Percentiles rank a stretch among this genome's conserved stretches.
Conservation (phyloP, 2,888 invertebrate species). For the Platycheirus rosarum region DNA sequence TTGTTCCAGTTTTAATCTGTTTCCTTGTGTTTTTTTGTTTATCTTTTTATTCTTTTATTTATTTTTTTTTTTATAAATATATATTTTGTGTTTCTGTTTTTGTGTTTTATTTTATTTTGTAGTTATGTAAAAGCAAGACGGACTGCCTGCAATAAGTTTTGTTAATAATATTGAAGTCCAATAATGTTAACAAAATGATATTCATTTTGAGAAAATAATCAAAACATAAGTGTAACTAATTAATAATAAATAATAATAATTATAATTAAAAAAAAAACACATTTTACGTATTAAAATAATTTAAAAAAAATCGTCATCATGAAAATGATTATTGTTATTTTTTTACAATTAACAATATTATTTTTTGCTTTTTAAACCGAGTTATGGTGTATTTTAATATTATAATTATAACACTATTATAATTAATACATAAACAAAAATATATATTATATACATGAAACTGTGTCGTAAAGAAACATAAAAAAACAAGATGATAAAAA, state of each 20-base stretch:
- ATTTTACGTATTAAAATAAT: too few species aligned
- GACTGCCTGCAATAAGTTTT: conserved; percentile 82
- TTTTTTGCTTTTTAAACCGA: conserved; percentile 63
- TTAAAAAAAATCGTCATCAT: too few species aligned
- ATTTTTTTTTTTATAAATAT: conserved; percentile 70
- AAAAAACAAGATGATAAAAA: conserved; percentile 50
- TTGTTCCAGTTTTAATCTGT: conserved; percentile 30
- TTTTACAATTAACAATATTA: conserved; percentile 67
- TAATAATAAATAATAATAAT: too few species aligned
- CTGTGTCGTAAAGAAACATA: conserved; percentile 67
- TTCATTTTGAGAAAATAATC: conserved; percentile 78
- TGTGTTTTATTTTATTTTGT: too few species aligned
- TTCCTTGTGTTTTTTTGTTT: conserved; percentile 21
- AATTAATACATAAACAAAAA: conserved; percentile 69
- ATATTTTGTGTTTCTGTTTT: conserved; percentile 74
- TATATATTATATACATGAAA: conserved; percentile 73
- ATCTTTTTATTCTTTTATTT: conserved; percentile 37
- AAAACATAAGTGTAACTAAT: conserved; percentile 71
- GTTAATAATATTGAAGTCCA: conserved; percentile 80
- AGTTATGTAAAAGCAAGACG: conserved; percentile 71
- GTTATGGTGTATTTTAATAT: conserved; percentile 64
- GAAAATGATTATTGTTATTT: conserved; percentile 67
- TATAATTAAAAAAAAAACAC: too few species aligned
- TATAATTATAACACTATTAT: conserved; percentile 66
- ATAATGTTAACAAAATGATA: conserved; percentile 80